phyloP scores from a whole-genome alignment of 2,113 vertebrate species.

The Urocitellus parryii region DNA sequence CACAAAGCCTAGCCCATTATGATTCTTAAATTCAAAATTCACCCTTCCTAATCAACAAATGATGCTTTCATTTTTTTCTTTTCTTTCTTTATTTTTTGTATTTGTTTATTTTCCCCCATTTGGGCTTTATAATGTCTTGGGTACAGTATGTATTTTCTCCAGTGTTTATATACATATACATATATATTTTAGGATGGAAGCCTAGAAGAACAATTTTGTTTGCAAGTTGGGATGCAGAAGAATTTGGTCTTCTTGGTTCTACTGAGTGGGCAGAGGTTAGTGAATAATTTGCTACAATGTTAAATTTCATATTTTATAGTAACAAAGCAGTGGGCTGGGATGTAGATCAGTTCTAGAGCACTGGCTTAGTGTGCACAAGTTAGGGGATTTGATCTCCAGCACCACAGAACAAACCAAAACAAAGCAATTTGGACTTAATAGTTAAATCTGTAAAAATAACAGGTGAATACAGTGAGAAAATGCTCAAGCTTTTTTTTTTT shows the following conservation, averaged over 20 bases:
- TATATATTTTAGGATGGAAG: slow-evolving; percentile 91
- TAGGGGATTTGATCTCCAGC: no score
- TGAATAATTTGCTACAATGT: neutral
- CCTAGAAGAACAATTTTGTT: slow-evolving; percentile 96
- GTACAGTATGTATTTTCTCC: neutral
- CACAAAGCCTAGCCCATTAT: neutral
- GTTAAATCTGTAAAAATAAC: no score
- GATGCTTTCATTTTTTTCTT: neutral
- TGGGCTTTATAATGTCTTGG: neutral
- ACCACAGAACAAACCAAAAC: no score
- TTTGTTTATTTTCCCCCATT: neutral
- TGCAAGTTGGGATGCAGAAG: slow-evolving; percentile 99
- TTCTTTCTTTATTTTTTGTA: no score
- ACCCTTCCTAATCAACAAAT: neutral
- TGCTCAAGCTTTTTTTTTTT: neutral
- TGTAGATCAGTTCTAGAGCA: no score
- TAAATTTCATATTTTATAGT: no score
- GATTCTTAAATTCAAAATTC: neutral
- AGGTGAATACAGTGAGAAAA: neutral
- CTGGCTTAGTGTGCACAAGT: no score
- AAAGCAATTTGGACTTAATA: no score
- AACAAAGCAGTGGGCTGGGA: no score
- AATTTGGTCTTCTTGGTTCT: slow-evolving; percentile 96
- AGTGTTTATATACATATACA: neutral
- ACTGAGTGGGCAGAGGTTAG: slow-evolving; percentile 99